Conservation (phyloP, 53 echinoderm and acorn worm genomes). For the Luidia sarsii region DNA sequence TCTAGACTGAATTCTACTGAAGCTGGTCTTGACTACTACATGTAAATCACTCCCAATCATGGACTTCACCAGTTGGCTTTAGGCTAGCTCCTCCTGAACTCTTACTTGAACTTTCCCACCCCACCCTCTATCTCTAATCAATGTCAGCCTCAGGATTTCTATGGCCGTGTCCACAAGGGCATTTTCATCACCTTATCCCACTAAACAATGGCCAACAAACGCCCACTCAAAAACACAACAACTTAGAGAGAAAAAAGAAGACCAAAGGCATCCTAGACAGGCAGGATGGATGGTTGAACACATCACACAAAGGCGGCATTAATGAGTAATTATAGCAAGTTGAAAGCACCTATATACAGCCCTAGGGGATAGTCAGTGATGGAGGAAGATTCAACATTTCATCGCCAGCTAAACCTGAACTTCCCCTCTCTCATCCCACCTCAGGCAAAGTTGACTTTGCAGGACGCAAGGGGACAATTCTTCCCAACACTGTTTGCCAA, state of each 20-base stretch:
- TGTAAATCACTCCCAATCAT: no score
- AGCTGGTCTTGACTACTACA: no score
- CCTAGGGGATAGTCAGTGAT: not conserved
- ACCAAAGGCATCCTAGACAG: not conserved
- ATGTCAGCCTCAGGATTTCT: not conserved
- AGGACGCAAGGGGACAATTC: not conserved
- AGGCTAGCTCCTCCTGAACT: no score
- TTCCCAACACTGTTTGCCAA: not conserved
- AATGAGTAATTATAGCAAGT: not conserved
- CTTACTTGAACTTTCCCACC: no score
- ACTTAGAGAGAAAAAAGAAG: no score
- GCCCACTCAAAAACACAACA: constrained; percentile 17
- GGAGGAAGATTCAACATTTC: not conserved
- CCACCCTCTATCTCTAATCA: not conserved
- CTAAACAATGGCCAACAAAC: not conserved
- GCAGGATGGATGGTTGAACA: not conserved
- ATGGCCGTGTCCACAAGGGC: no score
- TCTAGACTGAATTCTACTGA: no score
- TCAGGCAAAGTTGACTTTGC: not conserved
- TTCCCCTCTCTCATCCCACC: not conserved
- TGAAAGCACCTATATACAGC: not conserved
- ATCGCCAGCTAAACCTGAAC: no score
- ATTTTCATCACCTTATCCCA: not conserved
- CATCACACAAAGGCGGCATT: not conserved
- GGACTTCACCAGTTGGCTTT: no score